A percentile compares a stretch with the other conserved stretches of the same genome.
Evolutionary conservation across 1,140 invertebrate species (phyloP).

Genomic region (Formica exsecta): DNA sequence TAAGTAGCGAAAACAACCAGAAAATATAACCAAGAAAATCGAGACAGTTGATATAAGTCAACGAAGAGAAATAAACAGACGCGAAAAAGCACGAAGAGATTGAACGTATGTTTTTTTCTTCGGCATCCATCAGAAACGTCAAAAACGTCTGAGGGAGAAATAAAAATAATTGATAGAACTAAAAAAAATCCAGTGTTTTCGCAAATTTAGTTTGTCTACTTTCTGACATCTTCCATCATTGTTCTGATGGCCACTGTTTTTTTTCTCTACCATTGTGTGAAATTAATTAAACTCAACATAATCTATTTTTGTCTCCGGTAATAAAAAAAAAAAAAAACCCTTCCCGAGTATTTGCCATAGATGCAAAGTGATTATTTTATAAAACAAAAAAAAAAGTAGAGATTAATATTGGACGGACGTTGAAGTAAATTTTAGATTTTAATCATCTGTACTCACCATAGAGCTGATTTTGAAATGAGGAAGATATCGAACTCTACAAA

Average conservation of each 20-base stretch:
- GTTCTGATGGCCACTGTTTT: not conserved
- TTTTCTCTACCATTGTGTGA: not conserved
- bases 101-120: slow-evolving; percentile 9
- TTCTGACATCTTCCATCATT: not conserved
- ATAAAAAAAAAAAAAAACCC: not conserved
- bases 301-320: not conserved
- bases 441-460: not conserved
- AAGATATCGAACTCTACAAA: not conserved
- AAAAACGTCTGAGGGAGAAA: slow-evolving; percentile 18
- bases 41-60: not conserved
- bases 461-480: not conserved
- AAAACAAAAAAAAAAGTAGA: not conserved
- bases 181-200: not conserved
- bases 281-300: slow-evolving; percentile 27
- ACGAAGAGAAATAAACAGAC: slow-evolving; percentile 14
- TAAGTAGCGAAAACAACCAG: not conserved
- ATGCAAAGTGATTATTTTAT: not conserved
- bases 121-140: slow-evolving; percentile 15
- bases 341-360: not conserved
- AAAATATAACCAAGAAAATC: slow-evolving; percentile 51
- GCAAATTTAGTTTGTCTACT: slow-evolving; percentile 9
- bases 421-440: not conserved
- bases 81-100: not conserved
- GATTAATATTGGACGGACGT: not conserved
- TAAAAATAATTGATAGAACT: slow-evolving; percentile 31